Conservation (phyloP, 2,888 invertebrate genomes). For the Pollenia griseotomentosa region DNA sequence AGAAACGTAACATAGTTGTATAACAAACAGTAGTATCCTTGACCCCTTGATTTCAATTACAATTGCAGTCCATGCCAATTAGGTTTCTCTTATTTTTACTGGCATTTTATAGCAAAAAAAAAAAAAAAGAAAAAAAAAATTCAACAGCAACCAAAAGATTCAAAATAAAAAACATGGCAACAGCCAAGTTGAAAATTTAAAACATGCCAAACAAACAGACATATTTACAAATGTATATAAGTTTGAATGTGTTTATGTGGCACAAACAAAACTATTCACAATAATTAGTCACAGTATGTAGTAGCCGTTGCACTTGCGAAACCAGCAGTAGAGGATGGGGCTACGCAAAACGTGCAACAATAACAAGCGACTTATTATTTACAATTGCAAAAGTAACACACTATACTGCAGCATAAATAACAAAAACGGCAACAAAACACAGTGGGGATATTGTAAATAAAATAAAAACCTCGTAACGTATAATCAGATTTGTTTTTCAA, state of each 20-base stretch:
- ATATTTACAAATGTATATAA: slow-evolving; percentile 20
- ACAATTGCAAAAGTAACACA: not conserved
- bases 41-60: slow-evolving; percentile 69
- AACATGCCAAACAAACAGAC: slow-evolving; percentile 46
- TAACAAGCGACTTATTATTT: slow-evolving; percentile 64
- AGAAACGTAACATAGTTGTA: slow-evolving; percentile 38
- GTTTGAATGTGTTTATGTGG: slow-evolving; percentile 10
- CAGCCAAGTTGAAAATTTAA: slow-evolving; percentile 53
- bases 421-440: not conserved
- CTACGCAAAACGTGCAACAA: slow-evolving; percentile 56
- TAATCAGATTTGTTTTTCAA: too few species aligned
- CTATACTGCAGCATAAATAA: slow-evolving; percentile 4
- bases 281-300: slow-evolving; percentile 71
- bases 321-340: slow-evolving; percentile 8
- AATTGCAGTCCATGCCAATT: slow-evolving; percentile 66
- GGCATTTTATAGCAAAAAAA: slow-evolving; percentile 29
- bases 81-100: slow-evolving; percentile 55
- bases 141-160: not conserved
- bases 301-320: slow-evolving; percentile 14
- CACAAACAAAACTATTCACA: slow-evolving; percentile 68
- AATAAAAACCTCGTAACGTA: too few species aligned
- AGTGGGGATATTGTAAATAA: too few species aligned
- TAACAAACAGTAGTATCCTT: slow-evolving; percentile 62
- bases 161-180: not conserved
- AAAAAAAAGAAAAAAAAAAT: slow-evolving; percentile 1